These are phyloP conservation scores for Helogale parvula DNA, from an alignment of 2,113 vertebrate genomes.

Conservation along the genomic window DNA sequence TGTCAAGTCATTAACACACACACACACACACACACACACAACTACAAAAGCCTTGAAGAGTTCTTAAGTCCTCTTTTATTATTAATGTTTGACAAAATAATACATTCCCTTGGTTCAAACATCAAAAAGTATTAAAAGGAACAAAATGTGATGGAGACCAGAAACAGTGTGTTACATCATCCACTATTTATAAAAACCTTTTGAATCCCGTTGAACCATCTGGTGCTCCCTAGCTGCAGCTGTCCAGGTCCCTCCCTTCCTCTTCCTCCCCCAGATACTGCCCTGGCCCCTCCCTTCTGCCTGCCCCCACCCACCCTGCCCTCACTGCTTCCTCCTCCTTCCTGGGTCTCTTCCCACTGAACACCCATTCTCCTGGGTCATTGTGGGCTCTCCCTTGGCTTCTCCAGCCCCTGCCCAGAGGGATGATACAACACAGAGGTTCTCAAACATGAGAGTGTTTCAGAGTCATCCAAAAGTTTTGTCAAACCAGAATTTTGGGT, in stretches of 20 bases:
- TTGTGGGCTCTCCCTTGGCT: not conserved
- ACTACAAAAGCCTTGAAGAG: not conserved
- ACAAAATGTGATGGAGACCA: not conserved
- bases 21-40: not conserved
- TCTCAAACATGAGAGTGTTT: not conserved
- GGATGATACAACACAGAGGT: not conserved
- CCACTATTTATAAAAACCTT: not conserved
- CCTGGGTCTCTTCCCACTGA: not conserved
- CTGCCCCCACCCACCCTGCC: rapidly evolving
- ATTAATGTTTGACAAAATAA: not conserved
- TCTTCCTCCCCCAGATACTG: not conserved
- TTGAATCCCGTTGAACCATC: not conserved
- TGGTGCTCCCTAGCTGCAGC: not conserved
- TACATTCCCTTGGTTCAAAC: not conserved
- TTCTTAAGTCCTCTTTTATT: not conserved
- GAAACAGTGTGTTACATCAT: not conserved
- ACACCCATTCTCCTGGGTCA: not conserved
- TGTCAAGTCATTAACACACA: not conserved
- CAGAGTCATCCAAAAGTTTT: not conserved
- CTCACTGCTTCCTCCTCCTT: too few relatives aligned
- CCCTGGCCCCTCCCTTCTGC: not conserved
- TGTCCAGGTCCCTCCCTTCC: not conserved
- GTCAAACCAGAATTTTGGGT: not conserved
- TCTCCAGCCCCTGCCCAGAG: not conserved
- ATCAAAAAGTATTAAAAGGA: not conserved